phyloP scores from a whole-genome alignment of 1,140 invertebrate genomes.

The Anoplolepis gracilipes region DNA sequence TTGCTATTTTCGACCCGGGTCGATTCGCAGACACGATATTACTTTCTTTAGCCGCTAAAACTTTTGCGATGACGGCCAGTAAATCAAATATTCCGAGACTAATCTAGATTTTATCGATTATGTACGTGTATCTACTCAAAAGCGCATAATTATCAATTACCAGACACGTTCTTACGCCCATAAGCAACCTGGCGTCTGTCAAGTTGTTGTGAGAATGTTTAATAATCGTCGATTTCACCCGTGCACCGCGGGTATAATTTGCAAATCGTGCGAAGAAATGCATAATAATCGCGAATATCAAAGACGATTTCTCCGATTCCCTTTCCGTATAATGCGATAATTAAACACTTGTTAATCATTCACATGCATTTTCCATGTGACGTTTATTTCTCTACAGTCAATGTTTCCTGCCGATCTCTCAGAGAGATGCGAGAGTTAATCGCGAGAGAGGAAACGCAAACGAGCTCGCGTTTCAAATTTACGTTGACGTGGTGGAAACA shows the following conservation, averaged over 20 bases:
- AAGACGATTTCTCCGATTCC: constrained; percentile 46
- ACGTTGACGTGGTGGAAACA: not conserved
- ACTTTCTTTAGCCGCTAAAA: not conserved
- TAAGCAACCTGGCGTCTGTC: not conserved
- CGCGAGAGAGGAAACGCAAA: constrained; percentile 12
- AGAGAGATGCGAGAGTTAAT: not conserved
- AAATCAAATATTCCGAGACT: not conserved
- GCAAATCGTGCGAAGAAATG: constrained; percentile 60
- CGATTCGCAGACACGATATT: not conserved
- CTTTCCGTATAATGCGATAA: constrained; percentile 3
- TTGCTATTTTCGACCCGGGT: not conserved
- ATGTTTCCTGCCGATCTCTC: not conserved
- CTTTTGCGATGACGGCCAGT: not conserved
- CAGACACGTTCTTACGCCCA: constrained; percentile 12
- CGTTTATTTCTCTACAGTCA: not conserved
- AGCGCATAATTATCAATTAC: constrained; percentile 23
- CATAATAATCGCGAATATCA: constrained; percentile 21
- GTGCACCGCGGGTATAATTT: constrained; percentile 33
- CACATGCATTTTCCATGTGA: not conserved
- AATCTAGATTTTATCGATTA: not conserved
- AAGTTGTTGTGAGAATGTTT: constrained; percentile 57
- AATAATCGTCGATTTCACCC: constrained; percentile 53
- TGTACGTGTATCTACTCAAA: not conserved
- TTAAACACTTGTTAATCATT: constrained; percentile 43
- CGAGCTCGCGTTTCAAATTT: not conserved